A percentile compares a stretch with the other conserved stretches of the same genome.
phyloP scores from a whole-genome alignment of 2,888 invertebrate species.

The Panorpa germanica region DNA sequence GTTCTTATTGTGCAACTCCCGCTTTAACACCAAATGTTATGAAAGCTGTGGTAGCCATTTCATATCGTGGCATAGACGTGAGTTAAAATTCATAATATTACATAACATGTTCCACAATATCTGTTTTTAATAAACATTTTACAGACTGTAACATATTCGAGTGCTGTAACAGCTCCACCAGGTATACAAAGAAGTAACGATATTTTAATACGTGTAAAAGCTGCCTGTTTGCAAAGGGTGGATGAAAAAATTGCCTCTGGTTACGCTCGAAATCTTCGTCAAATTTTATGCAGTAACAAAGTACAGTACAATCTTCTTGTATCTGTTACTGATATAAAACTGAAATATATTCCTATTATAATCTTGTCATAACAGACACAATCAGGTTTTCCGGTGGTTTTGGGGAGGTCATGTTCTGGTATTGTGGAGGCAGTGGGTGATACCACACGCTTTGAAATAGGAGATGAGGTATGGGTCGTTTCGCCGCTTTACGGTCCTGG shows the following conservation, averaged over 20 bases:
- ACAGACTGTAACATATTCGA: conserved; percentile 10
- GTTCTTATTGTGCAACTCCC: conserved; percentile 16
- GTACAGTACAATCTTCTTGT: conserved; percentile 6
- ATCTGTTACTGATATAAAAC: neutral
- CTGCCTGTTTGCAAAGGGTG: conserved; percentile 30
- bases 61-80: conserved; percentile 22
- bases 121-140: conserved; percentile 4
- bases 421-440: conserved; percentile 37
- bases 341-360: neutral
- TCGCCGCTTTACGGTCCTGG: conserved; percentile 37
- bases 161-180: conserved; percentile 25
- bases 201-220: conserved; percentile 30
- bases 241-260: conserved; percentile 30
- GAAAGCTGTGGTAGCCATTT: conserved; percentile 23
- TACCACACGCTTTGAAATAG: conserved; percentile 35
- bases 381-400: conserved; percentile 30
- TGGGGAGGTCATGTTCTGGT: conserved; percentile 43
- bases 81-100: conserved; percentile 11
- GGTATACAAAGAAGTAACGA: conserved; percentile 25
- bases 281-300: conserved; percentile 18
- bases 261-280: conserved; percentile 26
- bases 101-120: neutral
- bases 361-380: conserved; percentile 18
- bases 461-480: conserved; percentile 39
- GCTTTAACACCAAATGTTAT: conserved; percentile 18